phyloP scores from a whole-genome alignment of 1,140 invertebrate species.

The Saccostrea echinata region DNA sequence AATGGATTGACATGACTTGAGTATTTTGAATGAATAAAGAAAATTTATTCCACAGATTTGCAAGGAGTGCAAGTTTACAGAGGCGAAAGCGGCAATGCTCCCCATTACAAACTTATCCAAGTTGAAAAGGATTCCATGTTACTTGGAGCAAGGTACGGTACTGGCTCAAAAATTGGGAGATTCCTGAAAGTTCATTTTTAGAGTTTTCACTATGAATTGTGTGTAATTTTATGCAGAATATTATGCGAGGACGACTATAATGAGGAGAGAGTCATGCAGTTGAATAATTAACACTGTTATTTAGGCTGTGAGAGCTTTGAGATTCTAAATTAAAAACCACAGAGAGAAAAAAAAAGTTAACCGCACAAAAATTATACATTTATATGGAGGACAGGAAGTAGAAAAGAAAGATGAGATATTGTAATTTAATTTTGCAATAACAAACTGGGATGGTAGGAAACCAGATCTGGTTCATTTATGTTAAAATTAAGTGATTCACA shows the following conservation, averaged over 20 bases:
- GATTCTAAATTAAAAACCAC: neutral
- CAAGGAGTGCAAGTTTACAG: slow-evolving; percentile 34
- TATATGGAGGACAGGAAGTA: neutral
- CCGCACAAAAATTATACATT: neutral
- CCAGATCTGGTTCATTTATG: neutral
- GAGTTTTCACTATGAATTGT: neutral
- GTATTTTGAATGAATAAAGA: slow-evolving; percentile 1
- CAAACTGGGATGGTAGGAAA: neutral
- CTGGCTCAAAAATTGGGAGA: neutral
- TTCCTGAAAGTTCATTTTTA: neutral
- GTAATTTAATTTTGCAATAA: neutral
- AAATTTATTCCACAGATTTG: slow-evolving; percentile 42
- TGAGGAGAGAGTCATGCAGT: neutral
- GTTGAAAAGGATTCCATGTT: slow-evolving; percentile 45
- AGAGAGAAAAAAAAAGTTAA: neutral
- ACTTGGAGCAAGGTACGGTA: slow-evolving; percentile 47
- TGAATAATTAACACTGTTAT: neutral
- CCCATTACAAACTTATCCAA: slow-evolving; percentile 45
- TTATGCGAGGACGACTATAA: neutral
- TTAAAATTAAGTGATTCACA: slow-evolving; percentile 10
- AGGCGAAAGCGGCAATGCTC: slow-evolving; percentile 13
- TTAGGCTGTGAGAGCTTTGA: neutral
- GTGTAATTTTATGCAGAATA: neutral
- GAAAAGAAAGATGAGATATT: neutral
- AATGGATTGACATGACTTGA: slow-evolving; percentile 15